Base-by-base conservation (phyloP, 2,113 vertebrate genomes). In the Perca fluviatilis region DNA sequence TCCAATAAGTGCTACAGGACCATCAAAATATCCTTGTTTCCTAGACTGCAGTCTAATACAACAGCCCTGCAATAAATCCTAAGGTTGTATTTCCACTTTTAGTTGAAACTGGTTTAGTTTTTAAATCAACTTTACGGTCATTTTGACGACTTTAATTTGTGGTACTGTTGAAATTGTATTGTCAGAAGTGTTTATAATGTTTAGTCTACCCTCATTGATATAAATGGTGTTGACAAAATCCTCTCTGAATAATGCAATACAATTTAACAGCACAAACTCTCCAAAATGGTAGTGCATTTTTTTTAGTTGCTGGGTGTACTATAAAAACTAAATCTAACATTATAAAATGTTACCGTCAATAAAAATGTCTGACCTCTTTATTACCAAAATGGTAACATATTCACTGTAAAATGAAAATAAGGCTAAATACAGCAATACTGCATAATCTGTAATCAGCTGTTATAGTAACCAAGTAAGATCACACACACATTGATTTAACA, bases 401-500 rank as follows among this genome's bases (percentile, higher is more conserved):
- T 75, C 11, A 49, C 23, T 60, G 2, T 73, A 36, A 69, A 36
- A 68, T 49, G 14, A 5, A 62, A 3, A 67, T n/a, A 51, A 33
- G n/a, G 21, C 33, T 54, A 10, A 36, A 76, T 25, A 65, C 40
- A 58, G 15, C 16, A 50, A 25, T 78, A 8, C 6, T 9, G 16
- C 53, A 43, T 27, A 16, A 30, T 30, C 53, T 25, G 21, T 47
- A 84, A 81, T 79, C 56, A 75, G 56, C 36, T 50, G 21, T 69
- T 73, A 13, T 49, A 64, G 51, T 63, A 77, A 54, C 21, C 72
- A 65, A 79, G 61, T 74, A 30, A 47, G 25, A 79, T 77, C 30
- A 68, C 54, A 76, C 33, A 76, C 33, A 33, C 21, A 18, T 56
- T 68, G 63, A 85, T 87, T 67, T 72, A 80, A 80, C 50, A 50